Evolutionary conservation across 1,140 invertebrate genomes (phyloP), one percentile per base, ranked within the genome.

Genomic region (Ruditapes philippinarum): DNA sequence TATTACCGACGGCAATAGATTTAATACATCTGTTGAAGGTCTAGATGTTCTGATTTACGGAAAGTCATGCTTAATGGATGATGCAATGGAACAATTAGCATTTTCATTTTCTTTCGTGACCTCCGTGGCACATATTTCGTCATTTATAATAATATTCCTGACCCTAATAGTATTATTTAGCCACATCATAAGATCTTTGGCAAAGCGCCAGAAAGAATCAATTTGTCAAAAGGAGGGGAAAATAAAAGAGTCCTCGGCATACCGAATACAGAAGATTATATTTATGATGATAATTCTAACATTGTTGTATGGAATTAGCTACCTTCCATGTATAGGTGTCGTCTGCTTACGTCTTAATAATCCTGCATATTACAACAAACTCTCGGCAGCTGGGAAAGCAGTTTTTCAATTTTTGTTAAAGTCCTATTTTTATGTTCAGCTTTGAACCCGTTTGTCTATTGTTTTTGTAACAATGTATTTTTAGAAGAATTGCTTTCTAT

Each of bases 391-490:
- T 4, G 79, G 54, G 12, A 62, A 81, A 62, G 65, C 51, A 1
- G 22, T 42, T 12, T 62, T 81, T 25, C 54, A 81, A 19, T 40
- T 81, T 3, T 36, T 81, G n/a, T 62, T 62, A 22, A 65, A 65
- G 22, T 81, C 79, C 1, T 81, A 65, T 65, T 62, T 28, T 31
- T 81, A 22, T 62, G 54, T 28, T 81, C 79, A 40, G 57, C 79
- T 28, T 28, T 81, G 22, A 81, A 81, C 25, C 79, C 79, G 11
- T 81, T 38, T 33, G 60, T 81, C 1, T 81, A 81, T 25, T 54
- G 79, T 62, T 81, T 62, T 65, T 81, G 79, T 33, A 81, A 81
- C 31, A 62, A 62, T 12, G 54, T 65, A 81, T 81, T 81, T 62
- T 22, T 40, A n/a, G 25, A 33, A 36, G 79, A 33, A 78, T 54